A percentile compares a stretch with the other conserved stretches of the same genome.
Evolutionary conservation across 2,113 vertebrate genomes (phyloP).

Genomic region (Phylloscopus trochilus): DNA sequence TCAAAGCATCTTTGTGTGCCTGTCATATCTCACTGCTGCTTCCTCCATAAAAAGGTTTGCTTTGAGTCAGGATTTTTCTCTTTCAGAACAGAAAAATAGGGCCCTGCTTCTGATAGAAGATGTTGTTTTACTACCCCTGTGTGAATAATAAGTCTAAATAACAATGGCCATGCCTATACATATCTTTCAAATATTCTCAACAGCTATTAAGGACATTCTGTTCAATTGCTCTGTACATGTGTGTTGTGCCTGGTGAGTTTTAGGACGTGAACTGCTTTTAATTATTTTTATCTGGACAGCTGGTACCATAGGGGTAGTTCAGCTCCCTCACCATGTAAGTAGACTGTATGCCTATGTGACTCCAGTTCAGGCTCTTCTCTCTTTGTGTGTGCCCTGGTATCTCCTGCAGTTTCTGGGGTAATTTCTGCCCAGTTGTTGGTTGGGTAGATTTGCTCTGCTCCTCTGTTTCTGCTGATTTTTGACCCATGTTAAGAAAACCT

Average conservation of each 20-base stretch:
- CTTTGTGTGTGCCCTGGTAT: neutral
- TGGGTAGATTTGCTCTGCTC: neutral
- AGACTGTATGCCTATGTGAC: neutral
- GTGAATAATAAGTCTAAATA: constrained; percentile 35
- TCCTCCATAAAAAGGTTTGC: neutral
- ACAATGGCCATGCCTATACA: neutral
- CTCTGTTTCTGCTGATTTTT: neutral
- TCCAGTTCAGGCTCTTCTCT: neutral
- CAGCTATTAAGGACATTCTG: neutral
- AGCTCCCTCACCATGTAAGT: neutral
- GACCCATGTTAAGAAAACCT: neutral
- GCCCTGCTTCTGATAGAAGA: neutral
- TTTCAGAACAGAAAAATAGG: constrained; percentile 25
- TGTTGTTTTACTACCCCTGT: constrained; percentile 16
- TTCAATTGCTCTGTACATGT: neutral
- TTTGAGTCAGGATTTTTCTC: constrained; percentile 36
- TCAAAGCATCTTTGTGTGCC: constrained; percentile 42
- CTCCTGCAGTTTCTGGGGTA: neutral
- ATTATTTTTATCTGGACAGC: neutral
- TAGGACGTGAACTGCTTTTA: neutral
- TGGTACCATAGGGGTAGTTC: neutral
- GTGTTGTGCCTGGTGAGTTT: neutral
- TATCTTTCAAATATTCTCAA: constrained; percentile 18
- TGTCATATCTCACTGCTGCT: constrained; percentile 23
- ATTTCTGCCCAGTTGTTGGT: neutral